Base-by-base conservation (phyloP, 2,888 invertebrate species). In the Scaeva pyrastri region DNA sequence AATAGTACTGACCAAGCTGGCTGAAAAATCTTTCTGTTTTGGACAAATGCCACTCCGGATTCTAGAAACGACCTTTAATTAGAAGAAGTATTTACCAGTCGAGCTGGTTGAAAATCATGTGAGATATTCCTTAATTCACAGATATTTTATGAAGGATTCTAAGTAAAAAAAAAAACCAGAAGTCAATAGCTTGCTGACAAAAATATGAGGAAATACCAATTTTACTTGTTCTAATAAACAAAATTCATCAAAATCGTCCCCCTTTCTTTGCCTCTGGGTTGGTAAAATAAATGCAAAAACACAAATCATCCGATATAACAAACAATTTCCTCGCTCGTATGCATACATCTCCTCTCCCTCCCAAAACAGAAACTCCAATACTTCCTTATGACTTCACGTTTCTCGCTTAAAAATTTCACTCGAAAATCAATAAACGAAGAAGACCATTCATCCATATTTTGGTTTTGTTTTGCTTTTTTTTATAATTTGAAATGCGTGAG, bases 401-500 rank as follows among this genome's bases (percentile, higher is more conserved):
- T 23, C n/a, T 19, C 1, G 23, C 19, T 64, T 26, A 19, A 48
- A 48, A 39, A 12, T 10, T 39, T 10, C 12, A 19, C 19, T 4
- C 48, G 31, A 12, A 68, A 64, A 70, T 50, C 80, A 48, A 60
- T 48, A 72, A 62, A 45, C 45, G 14, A 43, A 60, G 45, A 41
- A 70, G 23, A 21, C 55, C 70, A n/a, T 39, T 36, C 73, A 39
- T 55, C 45, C 75, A 43, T 52, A 60, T 56, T 48, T 31, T 43
- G 19, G 50, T 31, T 21, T 50, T 12, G 10, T 50, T 19, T 19
- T 10, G 10, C 12, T 19, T 50, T 50, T 21, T 21, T 21, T 50
- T n/a, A 60, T 76, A 75, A 87, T 83, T 79, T 66, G 41, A 43
- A 87, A 87, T 87, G 87, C 87, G 83, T 87, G 56, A 79, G 82